Evolutionary conservation across 2,797 vertebrate genomes (phyloP).

Genomic region (Hydrocynus forskahlii): DNA sequence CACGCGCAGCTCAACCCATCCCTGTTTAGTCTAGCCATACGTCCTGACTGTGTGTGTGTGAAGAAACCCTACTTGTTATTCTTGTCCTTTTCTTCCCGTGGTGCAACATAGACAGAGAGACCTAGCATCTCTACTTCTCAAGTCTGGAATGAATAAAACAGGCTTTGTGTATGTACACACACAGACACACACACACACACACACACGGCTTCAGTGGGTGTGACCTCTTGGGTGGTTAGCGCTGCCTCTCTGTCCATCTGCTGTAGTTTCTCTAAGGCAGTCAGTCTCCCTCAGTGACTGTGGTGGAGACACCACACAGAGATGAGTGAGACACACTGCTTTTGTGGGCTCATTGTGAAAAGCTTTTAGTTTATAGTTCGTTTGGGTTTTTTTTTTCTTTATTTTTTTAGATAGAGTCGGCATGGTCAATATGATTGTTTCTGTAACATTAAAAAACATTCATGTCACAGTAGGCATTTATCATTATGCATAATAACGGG

Average conservation of each 20-base stretch:
- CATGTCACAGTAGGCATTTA: too few relatives aligned
- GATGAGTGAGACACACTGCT: not conserved
- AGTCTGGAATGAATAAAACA: conserved; percentile 74
- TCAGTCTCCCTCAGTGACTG: not conserved
- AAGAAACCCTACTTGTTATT: conserved; percentile 68
- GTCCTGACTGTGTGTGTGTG: conserved; percentile 65
- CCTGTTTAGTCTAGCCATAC: conserved; percentile 78
- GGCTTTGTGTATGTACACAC: conserved; percentile 69
- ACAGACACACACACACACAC: conserved; percentile 13
- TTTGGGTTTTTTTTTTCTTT: too few relatives aligned
- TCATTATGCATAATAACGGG: too few relatives aligned
- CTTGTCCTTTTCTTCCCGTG: conserved; percentile 57
- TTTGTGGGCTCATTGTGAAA: not conserved
- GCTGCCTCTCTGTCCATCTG: conserved; percentile 10
- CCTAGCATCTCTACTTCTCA: conserved; percentile 65
- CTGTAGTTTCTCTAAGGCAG: conserved; percentile 3
- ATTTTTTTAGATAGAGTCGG: too few relatives aligned
- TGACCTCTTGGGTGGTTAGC: conserved; percentile 20
- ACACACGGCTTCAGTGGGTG: conserved; percentile 19
- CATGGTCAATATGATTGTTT: too few relatives aligned
- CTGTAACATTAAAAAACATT: too few relatives aligned
- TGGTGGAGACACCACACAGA: conserved; percentile 1
- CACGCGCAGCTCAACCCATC: conserved; percentile 50
- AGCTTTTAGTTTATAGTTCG: not conserved
- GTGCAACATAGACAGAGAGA: conserved; percentile 47